Evolutionary conservation across 1,140 invertebrate species (phyloP).

Genomic region (Lepidurus arcticus): DNA sequence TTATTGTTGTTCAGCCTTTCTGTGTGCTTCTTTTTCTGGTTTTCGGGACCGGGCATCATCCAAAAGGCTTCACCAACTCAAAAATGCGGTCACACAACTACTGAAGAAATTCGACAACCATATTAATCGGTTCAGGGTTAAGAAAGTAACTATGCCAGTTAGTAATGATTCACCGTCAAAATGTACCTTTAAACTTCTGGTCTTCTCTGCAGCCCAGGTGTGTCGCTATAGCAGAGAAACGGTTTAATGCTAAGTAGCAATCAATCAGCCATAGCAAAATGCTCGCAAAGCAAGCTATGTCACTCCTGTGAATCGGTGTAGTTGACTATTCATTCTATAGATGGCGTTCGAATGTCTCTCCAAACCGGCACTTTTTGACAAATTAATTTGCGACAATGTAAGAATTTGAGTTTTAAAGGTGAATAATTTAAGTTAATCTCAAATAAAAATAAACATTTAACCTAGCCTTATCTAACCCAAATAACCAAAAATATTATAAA

Average conservation of each 20-base stretch:
- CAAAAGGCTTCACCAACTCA: neutral
- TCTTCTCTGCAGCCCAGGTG: neutral
- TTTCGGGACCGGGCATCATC: neutral
- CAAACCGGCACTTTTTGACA: no score
- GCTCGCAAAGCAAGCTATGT: neutral
- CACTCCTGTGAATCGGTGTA: neutral
- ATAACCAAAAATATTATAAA: no score
- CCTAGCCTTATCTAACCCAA: no score
- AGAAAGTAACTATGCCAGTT: no score
- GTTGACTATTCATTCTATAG: neutral
- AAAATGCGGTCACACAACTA: conserved; percentile 10
- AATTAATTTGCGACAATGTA: no score
- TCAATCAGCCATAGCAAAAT: neutral
- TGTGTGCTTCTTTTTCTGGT: conserved; percentile 6
- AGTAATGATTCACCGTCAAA: neutral
- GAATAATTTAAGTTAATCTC: no score
- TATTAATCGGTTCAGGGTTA: neutral
- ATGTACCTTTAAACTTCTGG: neutral
- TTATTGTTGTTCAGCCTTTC: neutral
- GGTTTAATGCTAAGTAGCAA: no score
- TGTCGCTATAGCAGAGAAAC: neutral
- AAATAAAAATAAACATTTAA: no score
- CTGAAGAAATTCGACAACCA: neutral
- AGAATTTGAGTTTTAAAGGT: no score
- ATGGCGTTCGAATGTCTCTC: neutral